Percentiles rank a stretch among this genome's conserved stretches.
Evolutionary conservation across 2,797 vertebrate species (phyloP).

Genomic region (Erpetoichthys calabaricus): DNA sequence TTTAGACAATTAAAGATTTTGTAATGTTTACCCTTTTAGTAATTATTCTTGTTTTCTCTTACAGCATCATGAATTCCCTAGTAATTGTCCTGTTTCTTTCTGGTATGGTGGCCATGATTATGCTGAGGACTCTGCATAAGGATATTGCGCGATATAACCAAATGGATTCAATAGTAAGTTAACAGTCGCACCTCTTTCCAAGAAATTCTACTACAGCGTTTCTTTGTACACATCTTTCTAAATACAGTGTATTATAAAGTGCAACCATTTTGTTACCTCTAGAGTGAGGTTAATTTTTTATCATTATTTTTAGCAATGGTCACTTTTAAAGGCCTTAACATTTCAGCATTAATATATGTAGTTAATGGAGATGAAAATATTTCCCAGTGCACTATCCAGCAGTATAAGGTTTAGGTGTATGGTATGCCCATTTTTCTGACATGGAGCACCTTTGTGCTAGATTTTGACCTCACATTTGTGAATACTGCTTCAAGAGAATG

Average conservation of each 20-base stretch:
- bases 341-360: no score
- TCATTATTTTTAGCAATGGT: background rate
- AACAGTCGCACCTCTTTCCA: background rate
- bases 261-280: slow-evolving; percentile 8
- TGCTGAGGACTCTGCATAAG: slow-evolving; percentile 80
- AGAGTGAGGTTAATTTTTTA: slow-evolving; percentile 5
- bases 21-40: background rate
- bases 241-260: background rate
- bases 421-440: no score
- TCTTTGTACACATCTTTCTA: no score
- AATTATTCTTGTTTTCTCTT: background rate
- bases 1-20: background rate
- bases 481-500: no score
- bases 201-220: background rate
- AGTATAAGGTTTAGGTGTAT: no score
- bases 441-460: no score
- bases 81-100: slow-evolving; percentile 89
- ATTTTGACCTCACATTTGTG: no score
- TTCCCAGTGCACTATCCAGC: no score
- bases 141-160: slow-evolving; percentile 91
- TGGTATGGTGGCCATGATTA: slow-evolving; percentile 90
- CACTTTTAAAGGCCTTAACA: slow-evolving; percentile 26
- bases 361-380: no score
- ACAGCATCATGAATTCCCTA: slow-evolving; percentile 88
- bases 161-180: slow-evolving; percentile 83